Base-by-base conservation (phyloP, 2,888 invertebrate species). In the Agrilus biguttatus region DNA sequence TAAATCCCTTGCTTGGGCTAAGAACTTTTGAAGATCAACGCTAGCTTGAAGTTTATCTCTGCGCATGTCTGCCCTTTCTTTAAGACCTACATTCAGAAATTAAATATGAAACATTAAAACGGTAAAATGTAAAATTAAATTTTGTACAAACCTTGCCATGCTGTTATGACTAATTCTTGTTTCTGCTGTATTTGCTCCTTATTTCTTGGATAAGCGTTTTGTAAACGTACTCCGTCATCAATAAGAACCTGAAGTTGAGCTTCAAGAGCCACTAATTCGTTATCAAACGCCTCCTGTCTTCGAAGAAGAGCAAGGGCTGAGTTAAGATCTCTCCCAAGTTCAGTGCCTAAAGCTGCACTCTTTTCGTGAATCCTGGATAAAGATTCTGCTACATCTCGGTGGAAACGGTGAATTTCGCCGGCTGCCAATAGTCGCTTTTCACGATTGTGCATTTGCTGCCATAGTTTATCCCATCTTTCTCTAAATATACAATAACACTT, bases 321-420 rank as follows among this genome's bases (percentile, higher is more conserved):
- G 55, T 91, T 85, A 42, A 90, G 72, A 68, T 95, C 93, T 39
- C 87, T 73, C 7, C 83, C 83, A 54, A 73, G 46, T 50, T 87
- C 86, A 1, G 81, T 81, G 1, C 87, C 85, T 36, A 97, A 76
- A 3, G 83, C 83, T 0, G 86, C 84, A 48, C 85, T 80, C 60
- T 93, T 91, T 62, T 91, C 93, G 52, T 86, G 88, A 35, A 91
- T 92, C 19, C 95, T 74, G 35, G 87, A 83, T 8, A 91, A 66
- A 2, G 92, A 85, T 59, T 96, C 95, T 17, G 85, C 88, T 2
- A 88, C 91, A 66, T 96, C 96, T 42, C 95, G 79, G 68, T 97
- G 96, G 75, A 95, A 97, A 43, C 93, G 78, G 67, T 97, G 97
- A 51, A 97, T 91, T 70, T 96, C 93, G 8, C 90, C 95, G 1